Evolutionary conservation across 2,888 invertebrate species (phyloP).

Genomic region (Chorisops tibialis): DNA sequence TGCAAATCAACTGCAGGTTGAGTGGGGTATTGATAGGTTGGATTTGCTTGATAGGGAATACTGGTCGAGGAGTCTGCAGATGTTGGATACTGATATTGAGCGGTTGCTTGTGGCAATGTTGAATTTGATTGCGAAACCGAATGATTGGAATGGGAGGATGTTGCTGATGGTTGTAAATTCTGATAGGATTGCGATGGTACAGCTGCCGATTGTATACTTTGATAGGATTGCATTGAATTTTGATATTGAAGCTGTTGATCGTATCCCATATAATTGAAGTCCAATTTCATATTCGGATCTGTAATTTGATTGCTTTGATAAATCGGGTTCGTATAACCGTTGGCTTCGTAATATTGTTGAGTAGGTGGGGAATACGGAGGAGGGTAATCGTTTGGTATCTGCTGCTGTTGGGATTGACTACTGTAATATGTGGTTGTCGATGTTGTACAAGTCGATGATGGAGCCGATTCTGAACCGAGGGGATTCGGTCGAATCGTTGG

Average conservation of each 20-base stretch:
- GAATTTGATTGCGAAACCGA: background rate
- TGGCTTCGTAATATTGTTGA: constrained; percentile 44
- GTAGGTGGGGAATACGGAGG: constrained; percentile 43
- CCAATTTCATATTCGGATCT: constrained; percentile 4
- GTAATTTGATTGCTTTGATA: constrained; percentile 43
- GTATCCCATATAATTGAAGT: constrained; percentile 1
- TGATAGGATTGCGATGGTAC: background rate
- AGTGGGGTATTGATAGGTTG: constrained; percentile 35
- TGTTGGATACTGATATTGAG: constrained; percentile 7
- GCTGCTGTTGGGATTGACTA: constrained; percentile 30
- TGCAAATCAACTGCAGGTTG: constrained; percentile 45
- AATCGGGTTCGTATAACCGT: constrained; percentile 48
- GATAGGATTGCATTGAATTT: background rate
- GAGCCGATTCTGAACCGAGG: constrained; percentile 63
- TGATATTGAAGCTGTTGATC: constrained; percentile 19
- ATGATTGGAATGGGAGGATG: background rate
- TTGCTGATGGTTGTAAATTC: background rate
- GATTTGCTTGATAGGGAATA: constrained; percentile 3
- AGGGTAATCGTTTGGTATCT: constrained; percentile 43
- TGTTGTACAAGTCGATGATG: constrained; percentile 43
- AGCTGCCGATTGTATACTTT: background rate
- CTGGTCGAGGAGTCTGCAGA: background rate
- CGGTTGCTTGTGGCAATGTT: background rate
- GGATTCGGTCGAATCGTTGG: constrained; percentile 68
- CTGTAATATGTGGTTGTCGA: constrained; percentile 29